phyloP scores from a whole-genome alignment of 2,113 vertebrate genomes.

The Xenopus laevis region DNA sequence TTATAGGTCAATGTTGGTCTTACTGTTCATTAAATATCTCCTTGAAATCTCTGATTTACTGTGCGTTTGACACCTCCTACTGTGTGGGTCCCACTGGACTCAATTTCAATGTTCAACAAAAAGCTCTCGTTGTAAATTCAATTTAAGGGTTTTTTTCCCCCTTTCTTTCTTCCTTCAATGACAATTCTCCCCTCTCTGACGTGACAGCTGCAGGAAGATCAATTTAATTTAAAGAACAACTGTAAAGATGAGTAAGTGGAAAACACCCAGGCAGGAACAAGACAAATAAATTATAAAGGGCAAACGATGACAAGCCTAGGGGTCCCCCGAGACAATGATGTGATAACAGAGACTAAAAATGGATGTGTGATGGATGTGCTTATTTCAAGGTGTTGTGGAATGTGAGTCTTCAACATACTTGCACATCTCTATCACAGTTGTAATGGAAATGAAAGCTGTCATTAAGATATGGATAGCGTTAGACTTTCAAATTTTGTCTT shows the following conservation, averaged over 20 bases:
- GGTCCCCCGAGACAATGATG: slow-evolving; percentile 67
- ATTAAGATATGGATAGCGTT: too few relatives aligned
- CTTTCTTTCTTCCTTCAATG: slow-evolving; percentile 56
- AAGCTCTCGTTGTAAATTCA: slow-evolving; percentile 28
- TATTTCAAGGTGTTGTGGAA: slow-evolving; percentile 67
- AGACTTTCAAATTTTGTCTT: too few relatives aligned
- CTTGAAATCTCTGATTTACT: slow-evolving; percentile 28
- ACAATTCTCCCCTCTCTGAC: slow-evolving; percentile 58
- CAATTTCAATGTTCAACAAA: slow-evolving; percentile 50
- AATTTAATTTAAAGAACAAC: slow-evolving; percentile 76
- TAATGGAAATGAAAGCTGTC: too few relatives aligned
- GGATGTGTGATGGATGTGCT: slow-evolving; percentile 74
- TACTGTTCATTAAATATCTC: background rate
- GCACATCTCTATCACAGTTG: slow-evolving; percentile 54
- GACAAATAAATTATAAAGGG: slow-evolving; percentile 82
- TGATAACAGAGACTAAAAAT: slow-evolving; percentile 71
- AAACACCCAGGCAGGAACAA: slow-evolving; percentile 69
- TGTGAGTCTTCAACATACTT: slow-evolving; percentile 68
- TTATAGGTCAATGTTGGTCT: background rate
- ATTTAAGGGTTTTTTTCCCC: slow-evolving; percentile 27
- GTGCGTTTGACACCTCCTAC: slow-evolving; percentile 28
- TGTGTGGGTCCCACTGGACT: slow-evolving; percentile 30
- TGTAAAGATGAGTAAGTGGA: slow-evolving; percentile 77
- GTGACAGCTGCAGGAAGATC: slow-evolving; percentile 59
- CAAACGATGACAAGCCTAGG: slow-evolving; percentile 71